These are phyloP conservation scores for Octodon degus DNA, from an alignment of 2,113 vertebrate species.

Conservation along the genomic window DNA sequence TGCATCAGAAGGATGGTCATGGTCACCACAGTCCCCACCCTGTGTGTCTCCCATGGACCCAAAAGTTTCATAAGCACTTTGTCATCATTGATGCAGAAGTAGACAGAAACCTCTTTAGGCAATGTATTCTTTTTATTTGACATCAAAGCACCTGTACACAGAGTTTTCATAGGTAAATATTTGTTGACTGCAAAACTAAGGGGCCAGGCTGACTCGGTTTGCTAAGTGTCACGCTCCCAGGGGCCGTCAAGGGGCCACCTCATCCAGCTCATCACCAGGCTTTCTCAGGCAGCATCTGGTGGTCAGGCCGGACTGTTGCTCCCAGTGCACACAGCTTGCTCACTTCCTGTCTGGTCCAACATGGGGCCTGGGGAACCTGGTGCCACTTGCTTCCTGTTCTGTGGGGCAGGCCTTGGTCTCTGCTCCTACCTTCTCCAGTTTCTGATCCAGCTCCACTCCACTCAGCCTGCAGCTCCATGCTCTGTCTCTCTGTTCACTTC, in stretches of 20 bases:
- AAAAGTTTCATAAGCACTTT: too few species aligned
- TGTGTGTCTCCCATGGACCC: rapidly evolving
- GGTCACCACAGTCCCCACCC: rapidly evolving
- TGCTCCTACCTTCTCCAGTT: not conserved
- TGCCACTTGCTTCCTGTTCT: not conserved
- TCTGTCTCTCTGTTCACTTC: not conserved
- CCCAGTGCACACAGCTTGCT: not conserved
- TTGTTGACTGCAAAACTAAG: not conserved
- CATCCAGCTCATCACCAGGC: too few species aligned
- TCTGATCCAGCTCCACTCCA: not conserved
- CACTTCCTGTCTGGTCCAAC: rapidly evolving
- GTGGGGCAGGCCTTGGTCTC: rapidly evolving
- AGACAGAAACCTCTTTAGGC: not conserved
- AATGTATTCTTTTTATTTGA: not conserved
- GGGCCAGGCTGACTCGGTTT: not conserved
- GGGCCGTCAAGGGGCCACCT: not conserved
- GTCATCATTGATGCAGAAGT: not conserved
- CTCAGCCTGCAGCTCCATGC: not conserved
- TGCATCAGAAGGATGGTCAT: rapidly evolving
- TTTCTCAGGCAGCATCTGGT: not conserved
- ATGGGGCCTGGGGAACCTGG: rapidly evolving
- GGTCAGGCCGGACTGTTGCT: rapidly evolving
- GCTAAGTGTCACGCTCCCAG: not conserved
- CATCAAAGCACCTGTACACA: too few species aligned
- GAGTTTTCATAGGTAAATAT: not conserved